phyloP scores from a whole-genome alignment of 2,888 invertebrate genomes.

The Volucella inanis region DNA sequence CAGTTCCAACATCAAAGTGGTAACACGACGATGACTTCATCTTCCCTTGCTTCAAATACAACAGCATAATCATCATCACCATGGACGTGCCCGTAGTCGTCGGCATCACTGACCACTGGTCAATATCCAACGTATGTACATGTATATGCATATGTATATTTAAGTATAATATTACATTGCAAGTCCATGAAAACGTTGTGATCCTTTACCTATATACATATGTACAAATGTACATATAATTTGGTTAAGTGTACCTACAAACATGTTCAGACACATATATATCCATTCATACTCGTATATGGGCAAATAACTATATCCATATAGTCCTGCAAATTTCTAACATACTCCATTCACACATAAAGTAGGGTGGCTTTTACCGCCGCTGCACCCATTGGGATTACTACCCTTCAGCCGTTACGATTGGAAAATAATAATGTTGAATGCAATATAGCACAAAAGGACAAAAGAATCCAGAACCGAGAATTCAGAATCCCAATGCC shows the following conservation, averaged over 20 bases:
- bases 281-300: not conserved
- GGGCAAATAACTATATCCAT: not conserved
- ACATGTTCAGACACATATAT: not conserved
- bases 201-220: not conserved
- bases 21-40: constrained; percentile 39
- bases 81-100: constrained; percentile 9
- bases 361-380: constrained; percentile 9
- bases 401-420: constrained; percentile 58
- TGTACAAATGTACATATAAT: constrained; percentile 17
- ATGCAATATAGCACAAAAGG: constrained; percentile 68
- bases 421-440: constrained; percentile 75
- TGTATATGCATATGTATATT: not conserved
- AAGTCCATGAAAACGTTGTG: too few species aligned
- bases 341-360: constrained; percentile 59
- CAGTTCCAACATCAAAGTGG: constrained; percentile 30
- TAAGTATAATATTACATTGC: too few species aligned
- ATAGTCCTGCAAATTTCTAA: constrained; percentile 49
- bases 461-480: constrained; percentile 60
- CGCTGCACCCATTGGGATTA: constrained; percentile 45
- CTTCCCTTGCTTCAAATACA: constrained; percentile 42
- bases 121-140: constrained; percentile 27
- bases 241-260: constrained; percentile 35
- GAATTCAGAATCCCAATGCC: constrained; percentile 17
- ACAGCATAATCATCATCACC: constrained; percentile 46
- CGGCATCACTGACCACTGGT: constrained; percentile 43